A percentile compares a stretch with the other conserved stretches of the same genome.
These are phyloP conservation scores for Acestrorhynchus altus DNA, from an alignment of 2,797 vertebrate genomes.

Conservation along the genomic window DNA sequence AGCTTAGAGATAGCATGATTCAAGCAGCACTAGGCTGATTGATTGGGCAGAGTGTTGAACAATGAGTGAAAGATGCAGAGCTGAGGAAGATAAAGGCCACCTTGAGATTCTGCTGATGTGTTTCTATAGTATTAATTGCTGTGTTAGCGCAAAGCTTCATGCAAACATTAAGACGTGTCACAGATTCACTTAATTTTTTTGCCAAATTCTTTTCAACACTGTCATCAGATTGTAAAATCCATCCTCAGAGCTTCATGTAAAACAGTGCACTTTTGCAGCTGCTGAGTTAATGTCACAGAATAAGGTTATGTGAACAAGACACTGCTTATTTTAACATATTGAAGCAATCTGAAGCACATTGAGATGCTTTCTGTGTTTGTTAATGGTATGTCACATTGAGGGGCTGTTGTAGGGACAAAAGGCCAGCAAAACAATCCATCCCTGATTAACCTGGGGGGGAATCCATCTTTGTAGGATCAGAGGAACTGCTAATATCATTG, in stretches of 20 bases:
- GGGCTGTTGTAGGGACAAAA: not conserved
- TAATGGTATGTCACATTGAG: constrained; percentile 15
- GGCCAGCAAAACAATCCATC: not conserved
- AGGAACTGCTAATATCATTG: constrained; percentile 4
- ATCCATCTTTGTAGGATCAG: constrained; percentile 12
- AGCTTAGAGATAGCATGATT: constrained; percentile 13
- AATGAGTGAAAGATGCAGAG: constrained; percentile 23
- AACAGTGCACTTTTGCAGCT: not conserved
- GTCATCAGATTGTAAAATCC: not conserved
- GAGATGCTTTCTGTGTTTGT: constrained; percentile 9
- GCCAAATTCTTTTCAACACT: not conserved
- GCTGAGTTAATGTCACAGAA: not conserved
- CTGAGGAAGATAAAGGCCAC: constrained; percentile 46
- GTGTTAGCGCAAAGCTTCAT: not conserved
- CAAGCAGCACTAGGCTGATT: constrained; percentile 33
- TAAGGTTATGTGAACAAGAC: constrained; percentile 11
- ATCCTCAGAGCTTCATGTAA: not conserved
- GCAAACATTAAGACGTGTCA: not conserved
- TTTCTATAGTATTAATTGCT: constrained; percentile 32
- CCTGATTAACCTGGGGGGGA: constrained; percentile 27
- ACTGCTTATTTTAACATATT: constrained; percentile 10
- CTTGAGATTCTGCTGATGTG: constrained; percentile 25
- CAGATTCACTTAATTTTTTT: not conserved
- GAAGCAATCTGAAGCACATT: not conserved
- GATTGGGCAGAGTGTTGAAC: constrained; percentile 40